Evolutionary conservation across 2,797 vertebrate species (phyloP), one percentile per base, ranked within the genome.

Genomic region (Distichodus sexfasciatus): DNA sequence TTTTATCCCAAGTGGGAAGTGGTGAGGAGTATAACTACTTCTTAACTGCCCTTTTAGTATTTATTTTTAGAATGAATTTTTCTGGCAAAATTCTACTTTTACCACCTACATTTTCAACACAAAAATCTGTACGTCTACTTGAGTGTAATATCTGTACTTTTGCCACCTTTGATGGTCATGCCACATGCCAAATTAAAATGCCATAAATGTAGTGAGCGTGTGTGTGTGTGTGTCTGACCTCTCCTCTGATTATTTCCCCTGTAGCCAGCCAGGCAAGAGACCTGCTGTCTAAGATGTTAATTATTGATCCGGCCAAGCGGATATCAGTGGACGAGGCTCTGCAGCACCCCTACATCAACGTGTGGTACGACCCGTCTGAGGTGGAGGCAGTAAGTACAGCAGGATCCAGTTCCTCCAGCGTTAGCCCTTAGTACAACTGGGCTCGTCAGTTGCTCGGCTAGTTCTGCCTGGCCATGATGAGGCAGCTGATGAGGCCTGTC

Each of bases 321-420:
- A 99, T 99, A 94, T 98, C 96, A 2, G 97, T 99, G 91, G 97
- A 99, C 2, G 97, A 99, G 59, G 97, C 97, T 80, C 91, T 99
- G 80, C 97, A 99, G 89, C 97, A 99, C 76, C 95, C 97, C 0
- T 99, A 99, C 87, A 99, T 99, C 87, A 98, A 99, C 0, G 97
- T 99, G 75, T 99, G 97, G 97, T 99, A 98, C 10, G 97, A 99
- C 85, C 96, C 97, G 4, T 93, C 96, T 1, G 97, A 99, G 85
- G 97, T 99, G 91, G 96, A 99, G 86, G 95, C 96, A 92, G 97
- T 99, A 90, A 94, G 93, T 83, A 51, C 57, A 72, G 28, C 69
- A 60, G 60, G 40, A 64, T 64, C 61, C 73, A 14, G 69, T 67
- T 69, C 61, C 67, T 58, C 79, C 51, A 71, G 67, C 71, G 10